Evolutionary conservation across 2,888 invertebrate species (phyloP).

Genomic region (Lithophane socia): DNA sequence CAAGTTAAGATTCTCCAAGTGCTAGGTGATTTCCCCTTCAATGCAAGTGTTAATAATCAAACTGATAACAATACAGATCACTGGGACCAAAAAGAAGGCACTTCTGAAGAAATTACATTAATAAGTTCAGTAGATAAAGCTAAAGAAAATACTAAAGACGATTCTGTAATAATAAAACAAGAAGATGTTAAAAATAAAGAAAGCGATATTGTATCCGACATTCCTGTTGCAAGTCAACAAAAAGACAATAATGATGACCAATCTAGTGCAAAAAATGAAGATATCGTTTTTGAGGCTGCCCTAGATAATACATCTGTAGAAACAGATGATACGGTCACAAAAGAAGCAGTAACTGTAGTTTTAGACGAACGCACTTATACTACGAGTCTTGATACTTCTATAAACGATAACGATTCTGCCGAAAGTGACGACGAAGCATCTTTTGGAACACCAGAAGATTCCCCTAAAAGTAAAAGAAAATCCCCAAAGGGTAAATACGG

Average conservation of each 20-base stretch:
- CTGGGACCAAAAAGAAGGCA: slow-evolving; percentile 75
- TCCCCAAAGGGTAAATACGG: slow-evolving; percentile 86
- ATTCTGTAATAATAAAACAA: slow-evolving; percentile 37
- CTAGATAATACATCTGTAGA: slow-evolving; percentile 45
- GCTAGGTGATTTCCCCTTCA: slow-evolving; percentile 83
- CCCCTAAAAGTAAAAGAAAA: slow-evolving; percentile 83
- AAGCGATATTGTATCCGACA: slow-evolving; percentile 49
- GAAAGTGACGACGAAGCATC: slow-evolving; percentile 88
- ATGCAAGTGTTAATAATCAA: slow-evolving; percentile 72
- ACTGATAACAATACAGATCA: slow-evolving; percentile 74
- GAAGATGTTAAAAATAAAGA: slow-evolving; percentile 44
- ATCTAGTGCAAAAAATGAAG: slow-evolving; percentile 48
- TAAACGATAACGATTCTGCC: slow-evolving; percentile 77
- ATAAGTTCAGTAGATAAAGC: slow-evolving; percentile 59
- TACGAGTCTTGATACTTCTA: slow-evolving; percentile 72
- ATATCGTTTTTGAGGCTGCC: slow-evolving; percentile 47
- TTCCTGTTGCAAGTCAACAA: slow-evolving; percentile 60
- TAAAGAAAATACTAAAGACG: slow-evolving; percentile 45
- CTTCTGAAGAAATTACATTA: slow-evolving; percentile 64
- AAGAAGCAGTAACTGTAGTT: slow-evolving; percentile 29
- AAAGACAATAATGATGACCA: slow-evolving; percentile 58
- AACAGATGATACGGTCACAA: slow-evolving; percentile 37
- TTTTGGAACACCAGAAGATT: slow-evolving; percentile 86
- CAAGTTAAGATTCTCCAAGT: slow-evolving; percentile 86
- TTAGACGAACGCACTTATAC: slow-evolving; percentile 63